Base-by-base conservation (phyloP, 1,140 invertebrate species). In the Sycophaga agraensis region DNA sequence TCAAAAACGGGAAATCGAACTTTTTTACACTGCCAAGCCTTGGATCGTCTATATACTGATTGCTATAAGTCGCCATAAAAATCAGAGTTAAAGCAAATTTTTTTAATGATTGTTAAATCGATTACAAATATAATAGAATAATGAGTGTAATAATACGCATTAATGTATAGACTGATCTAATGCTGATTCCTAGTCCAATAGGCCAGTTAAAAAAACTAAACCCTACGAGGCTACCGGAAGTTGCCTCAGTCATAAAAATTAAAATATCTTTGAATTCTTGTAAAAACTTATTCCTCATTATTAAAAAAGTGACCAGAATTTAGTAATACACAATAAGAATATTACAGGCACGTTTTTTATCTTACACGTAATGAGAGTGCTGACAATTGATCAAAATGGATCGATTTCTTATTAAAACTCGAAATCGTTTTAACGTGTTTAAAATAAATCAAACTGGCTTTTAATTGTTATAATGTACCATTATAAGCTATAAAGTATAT, bases 21-120 rank as follows among this genome's bases (percentile, higher is more conserved):
- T 72, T 79, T 70, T 68, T 72, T 76, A 76, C 80, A 79, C 81
- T 79, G 79, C 80, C 79, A 81, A 80, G 80, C 75, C 74, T 82
- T 81, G 77, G 78, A 75, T 74, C 78, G 73, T 81, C 72, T 80
- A 80, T 61, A 61, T 34, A 61, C 55, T 14, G 34, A 46, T 19
- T 48, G 31, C 22, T 16, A 46, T 55, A 46, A 54, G 22, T 31
- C 53, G 37, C n/a, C n/a, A 45, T 53, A 14, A 37, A 28, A 45
- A 42, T 3, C 50, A 53, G 35, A 40, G 9, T 53, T 46, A 26
- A 49, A 59, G 16, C 12, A 42, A 60, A 21, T 26, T 60, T n/a
- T n/a, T 59, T 53, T 51, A 24, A n/a, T 3, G 39, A 37, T 16
- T 40, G 28, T 53, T 50, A 45, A 34, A 4, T 21, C 34, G 9